Evolutionary conservation across 1,140 invertebrate species (phyloP).

Genomic region (Dryas iulia): DNA sequence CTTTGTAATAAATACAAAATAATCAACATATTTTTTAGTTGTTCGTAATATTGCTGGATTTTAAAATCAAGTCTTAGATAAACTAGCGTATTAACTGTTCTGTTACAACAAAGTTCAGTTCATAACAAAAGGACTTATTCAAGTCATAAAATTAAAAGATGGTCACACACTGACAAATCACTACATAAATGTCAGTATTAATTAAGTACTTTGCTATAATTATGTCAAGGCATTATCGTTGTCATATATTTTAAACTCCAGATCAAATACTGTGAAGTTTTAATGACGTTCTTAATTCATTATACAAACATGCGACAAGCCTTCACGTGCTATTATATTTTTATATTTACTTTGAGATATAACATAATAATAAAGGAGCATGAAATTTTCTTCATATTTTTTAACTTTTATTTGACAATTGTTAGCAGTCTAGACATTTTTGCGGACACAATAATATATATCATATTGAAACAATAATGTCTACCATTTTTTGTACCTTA

Average conservation of each 20-base stretch:
- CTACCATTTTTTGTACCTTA: not conserved
- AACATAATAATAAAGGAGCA: not conserved
- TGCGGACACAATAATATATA: not conserved
- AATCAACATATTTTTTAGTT: too few species aligned
- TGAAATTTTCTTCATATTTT: not conserved
- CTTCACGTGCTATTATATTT: not conserved
- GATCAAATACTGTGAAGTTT: not conserved
- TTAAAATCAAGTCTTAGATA: too few species aligned
- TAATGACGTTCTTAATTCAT: constrained; percentile 8
- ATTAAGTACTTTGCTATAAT: not conserved
- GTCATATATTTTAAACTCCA: not conserved
- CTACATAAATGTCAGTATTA: not conserved
- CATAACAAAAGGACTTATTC: too few species aligned
- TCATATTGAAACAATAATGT: not conserved
- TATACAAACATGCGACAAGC: not conserved
- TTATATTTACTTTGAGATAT: not conserved
- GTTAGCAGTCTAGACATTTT: not conserved
- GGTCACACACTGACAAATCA: not conserved
- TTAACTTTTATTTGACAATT: not conserved
- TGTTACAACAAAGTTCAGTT: too few species aligned
- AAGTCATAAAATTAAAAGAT: too few species aligned
- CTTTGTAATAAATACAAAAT: too few species aligned
- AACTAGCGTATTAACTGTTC: too few species aligned
- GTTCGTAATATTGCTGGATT: too few species aligned
- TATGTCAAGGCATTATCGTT: not conserved